Evolutionary conservation across 1,140 invertebrate genomes (phyloP).

Genomic region (Trichomalopsis sarcophagae): DNA sequence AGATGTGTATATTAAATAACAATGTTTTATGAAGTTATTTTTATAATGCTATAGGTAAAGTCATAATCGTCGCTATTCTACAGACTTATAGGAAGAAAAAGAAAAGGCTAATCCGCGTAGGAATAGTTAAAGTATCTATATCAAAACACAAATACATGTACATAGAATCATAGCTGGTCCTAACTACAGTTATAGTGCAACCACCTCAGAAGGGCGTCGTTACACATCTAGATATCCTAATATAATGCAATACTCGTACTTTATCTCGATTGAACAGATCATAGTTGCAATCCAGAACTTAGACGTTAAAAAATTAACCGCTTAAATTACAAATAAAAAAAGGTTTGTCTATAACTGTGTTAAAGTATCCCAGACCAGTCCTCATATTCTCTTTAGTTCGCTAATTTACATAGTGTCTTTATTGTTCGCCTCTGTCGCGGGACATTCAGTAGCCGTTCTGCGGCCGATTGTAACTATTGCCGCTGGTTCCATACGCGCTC

Average conservation of each 20-base stretch:
- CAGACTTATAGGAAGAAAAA: neutral
- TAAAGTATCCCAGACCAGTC: conserved; percentile 32
- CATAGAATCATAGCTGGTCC: conserved; percentile 6
- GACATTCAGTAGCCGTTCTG: conserved; percentile 69
- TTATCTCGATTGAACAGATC: neutral
- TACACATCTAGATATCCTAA: neutral
- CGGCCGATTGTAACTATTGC: conserved; percentile 64
- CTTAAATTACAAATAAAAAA: conserved; percentile 30
- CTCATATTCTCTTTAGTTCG: conserved; percentile 44
- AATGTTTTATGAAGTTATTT: conserved; percentile 7
- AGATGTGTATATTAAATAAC: conserved; percentile 27
- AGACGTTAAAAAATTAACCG: neutral
- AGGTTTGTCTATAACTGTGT: neutral
- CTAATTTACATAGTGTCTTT: conserved; percentile 48
- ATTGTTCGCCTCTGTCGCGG: conserved; percentile 24
- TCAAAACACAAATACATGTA: conserved; percentile 9
- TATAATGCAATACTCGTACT: neutral
- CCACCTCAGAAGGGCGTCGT: neutral
- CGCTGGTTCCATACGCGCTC: conserved; percentile 57
- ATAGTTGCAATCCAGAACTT: neutral
- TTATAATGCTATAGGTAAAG: neutral
- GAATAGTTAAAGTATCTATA: conserved; percentile 10
- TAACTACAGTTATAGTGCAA: neutral
- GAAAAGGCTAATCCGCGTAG: neutral
- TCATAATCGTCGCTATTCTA: neutral